Percentiles rank a stretch among this genome's conserved stretches.
Conservation (phyloP, 2,888 invertebrate species). For the Hoplodrina ambigua region DNA sequence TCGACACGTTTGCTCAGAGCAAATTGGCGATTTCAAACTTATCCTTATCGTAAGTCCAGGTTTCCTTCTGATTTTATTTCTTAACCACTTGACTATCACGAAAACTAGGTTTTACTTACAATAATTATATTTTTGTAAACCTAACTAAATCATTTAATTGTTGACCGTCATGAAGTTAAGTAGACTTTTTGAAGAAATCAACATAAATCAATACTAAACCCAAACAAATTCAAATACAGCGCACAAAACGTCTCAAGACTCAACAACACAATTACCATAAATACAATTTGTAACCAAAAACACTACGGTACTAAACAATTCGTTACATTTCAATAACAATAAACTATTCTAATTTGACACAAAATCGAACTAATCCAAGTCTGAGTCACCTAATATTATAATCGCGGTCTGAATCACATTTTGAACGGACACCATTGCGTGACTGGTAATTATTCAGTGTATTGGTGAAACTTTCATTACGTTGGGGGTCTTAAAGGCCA, state of each 20-base stretch:
- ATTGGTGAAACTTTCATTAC: constrained; percentile 64
- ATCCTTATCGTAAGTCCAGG: too few species aligned
- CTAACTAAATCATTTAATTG: too few species aligned
- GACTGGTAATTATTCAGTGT: constrained; percentile 75
- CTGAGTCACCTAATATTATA: constrained; percentile 68
- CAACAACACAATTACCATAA: constrained; percentile 37
- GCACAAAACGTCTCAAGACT: constrained; percentile 14
- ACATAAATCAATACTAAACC: constrained; percentile 2
- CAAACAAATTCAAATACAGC: constrained; percentile 31
- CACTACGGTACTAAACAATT: constrained; percentile 30
- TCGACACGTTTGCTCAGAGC: too few species aligned
- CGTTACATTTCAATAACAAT: constrained; percentile 57
- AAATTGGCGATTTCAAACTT: too few species aligned
- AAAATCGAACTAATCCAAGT: constrained; percentile 62
- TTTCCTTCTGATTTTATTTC: too few species aligned
- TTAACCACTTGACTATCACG: too few species aligned
- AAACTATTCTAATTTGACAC: constrained; percentile 63
- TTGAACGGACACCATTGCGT: constrained; percentile 78
- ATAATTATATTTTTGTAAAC: too few species aligned
- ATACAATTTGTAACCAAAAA: constrained; percentile 41
- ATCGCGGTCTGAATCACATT: constrained; percentile 65
- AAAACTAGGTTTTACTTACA: too few species aligned
- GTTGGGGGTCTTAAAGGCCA: constrained; percentile 76
- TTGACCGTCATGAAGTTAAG: too few species aligned
- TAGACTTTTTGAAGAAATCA: constrained; percentile 8